Evolutionary conservation across 2,888 invertebrate species (phyloP).

Genomic region (Xestia rhomboidea): DNA sequence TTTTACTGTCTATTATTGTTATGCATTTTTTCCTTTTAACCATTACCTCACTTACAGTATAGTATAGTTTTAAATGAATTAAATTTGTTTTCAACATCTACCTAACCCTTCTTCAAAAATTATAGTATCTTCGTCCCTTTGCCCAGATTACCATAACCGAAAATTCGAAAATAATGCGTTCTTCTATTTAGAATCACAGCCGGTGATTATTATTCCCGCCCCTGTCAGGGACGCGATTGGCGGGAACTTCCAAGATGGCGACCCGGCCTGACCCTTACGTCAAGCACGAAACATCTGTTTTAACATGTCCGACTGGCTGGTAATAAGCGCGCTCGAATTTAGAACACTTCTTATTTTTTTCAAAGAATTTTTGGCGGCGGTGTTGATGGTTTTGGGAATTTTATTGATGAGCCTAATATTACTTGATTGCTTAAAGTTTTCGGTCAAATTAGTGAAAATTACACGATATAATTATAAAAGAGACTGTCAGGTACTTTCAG

Average conservation of each 20-base stretch:
- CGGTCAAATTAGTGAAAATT: background rate
- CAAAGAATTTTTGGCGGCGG: constrained; percentile 36
- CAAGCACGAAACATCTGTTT: constrained; percentile 89
- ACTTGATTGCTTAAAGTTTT: background rate
- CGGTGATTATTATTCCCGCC: constrained; percentile 86
- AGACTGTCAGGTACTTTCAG: background rate
- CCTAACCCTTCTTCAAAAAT: background rate
- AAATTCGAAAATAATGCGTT: constrained; percentile 50
- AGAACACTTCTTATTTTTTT: constrained; percentile 61
- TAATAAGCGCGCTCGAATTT: constrained; percentile 83
- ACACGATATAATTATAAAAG: background rate
- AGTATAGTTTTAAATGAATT: background rate
- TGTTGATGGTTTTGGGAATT: constrained; percentile 30
- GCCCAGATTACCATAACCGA: constrained; percentile 1
- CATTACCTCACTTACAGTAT: background rate
- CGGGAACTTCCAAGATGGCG: constrained; percentile 88
- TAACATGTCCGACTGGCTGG: constrained; percentile 86
- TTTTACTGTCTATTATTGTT: background rate
- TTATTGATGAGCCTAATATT: background rate
- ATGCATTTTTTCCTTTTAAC: background rate
- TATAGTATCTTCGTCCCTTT: background rate
- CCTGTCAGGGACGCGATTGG: constrained; percentile 87
- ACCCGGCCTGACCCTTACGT: constrained; percentile 89
- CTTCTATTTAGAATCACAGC: constrained; percentile 60
- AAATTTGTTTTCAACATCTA: background rate